Conservation (phyloP, 1,140 invertebrate genomes). For the Pseudomyrmex sp. region DNA sequence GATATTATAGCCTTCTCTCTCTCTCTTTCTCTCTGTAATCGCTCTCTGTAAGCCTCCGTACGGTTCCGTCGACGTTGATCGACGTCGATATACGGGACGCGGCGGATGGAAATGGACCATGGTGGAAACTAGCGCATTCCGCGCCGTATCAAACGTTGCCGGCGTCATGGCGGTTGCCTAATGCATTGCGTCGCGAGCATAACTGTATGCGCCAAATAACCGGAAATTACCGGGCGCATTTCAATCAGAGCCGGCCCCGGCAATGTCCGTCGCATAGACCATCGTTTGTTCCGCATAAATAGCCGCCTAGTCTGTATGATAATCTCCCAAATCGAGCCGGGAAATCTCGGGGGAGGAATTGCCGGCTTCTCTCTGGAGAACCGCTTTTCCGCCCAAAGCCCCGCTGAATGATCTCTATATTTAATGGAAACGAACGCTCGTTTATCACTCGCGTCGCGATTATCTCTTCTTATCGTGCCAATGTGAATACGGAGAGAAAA, state of each 20-base stretch:
- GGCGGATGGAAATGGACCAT: constrained; percentile 65
- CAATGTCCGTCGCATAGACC: constrained; percentile 64
- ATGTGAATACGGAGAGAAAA: not conserved
- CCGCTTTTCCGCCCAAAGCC: constrained; percentile 34
- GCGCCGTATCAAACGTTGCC: constrained; percentile 70
- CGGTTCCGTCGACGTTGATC: constrained; percentile 52
- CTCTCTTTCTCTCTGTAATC: constrained; percentile 32
- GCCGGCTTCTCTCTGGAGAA: constrained; percentile 30
- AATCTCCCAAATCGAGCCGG: constrained; percentile 69
- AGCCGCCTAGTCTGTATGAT: constrained; percentile 68
- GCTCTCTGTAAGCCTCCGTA: constrained; percentile 43
- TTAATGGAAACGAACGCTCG: constrained; percentile 12
- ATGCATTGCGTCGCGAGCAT: constrained; percentile 63
- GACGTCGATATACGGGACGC: constrained; percentile 39
- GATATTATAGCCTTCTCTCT: constrained; percentile 15
- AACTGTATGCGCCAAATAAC: constrained; percentile 75
- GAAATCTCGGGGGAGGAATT: constrained; percentile 57
- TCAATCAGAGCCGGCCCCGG: constrained; percentile 71
- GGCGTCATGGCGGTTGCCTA: constrained; percentile 64
- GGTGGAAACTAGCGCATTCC: constrained; percentile 61
- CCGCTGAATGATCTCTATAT: constrained; percentile 27
- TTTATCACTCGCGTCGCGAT: constrained; percentile 27
- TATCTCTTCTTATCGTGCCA: not conserved
- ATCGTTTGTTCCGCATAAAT: constrained; percentile 76
- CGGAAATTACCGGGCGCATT: constrained; percentile 77